phyloP scores from a whole-genome alignment of 2,113 vertebrate genomes.

The Cairina moschata region DNA sequence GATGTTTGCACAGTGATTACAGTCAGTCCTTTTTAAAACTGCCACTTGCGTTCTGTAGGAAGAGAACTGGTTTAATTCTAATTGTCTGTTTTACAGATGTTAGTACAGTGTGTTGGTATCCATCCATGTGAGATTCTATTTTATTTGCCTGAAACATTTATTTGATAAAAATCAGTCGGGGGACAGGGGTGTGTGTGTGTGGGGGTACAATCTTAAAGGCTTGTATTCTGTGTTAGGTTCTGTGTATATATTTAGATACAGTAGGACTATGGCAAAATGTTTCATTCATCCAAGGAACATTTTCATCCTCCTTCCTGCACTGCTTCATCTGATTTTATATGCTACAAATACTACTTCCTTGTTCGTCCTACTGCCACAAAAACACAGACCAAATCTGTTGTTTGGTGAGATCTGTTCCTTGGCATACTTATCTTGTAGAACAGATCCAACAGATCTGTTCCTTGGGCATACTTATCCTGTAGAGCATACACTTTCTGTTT shows the following conservation, averaged over 20 bases:
- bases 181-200: too few relatives aligned
- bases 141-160: not conserved
- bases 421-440: not conserved
- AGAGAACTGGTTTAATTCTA: not conserved
- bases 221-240: not conserved
- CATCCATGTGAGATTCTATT: not conserved
- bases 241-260: not conserved
- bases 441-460: too few relatives aligned
- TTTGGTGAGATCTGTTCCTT: not conserved
- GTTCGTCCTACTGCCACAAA: not conserved
- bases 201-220: not conserved
- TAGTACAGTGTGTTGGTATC: not conserved
- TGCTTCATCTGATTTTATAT: not conserved
- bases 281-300: not conserved
- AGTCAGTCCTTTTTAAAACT: not conserved
- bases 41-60: not conserved
- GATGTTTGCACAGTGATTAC: not conserved
- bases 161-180: not conserved
- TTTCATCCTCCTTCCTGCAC: not conserved
- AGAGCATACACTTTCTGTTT: not conserved
- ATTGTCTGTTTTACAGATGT: conserved; percentile 12
- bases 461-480: not conserved
- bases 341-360: not conserved
- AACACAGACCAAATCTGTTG: not conserved
- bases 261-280: not conserved